A percentile compares a stretch with the other conserved stretches of the same genome.
Conservation (phyloP, 2,797 vertebrate species). For the Halcyon smyrnensis region DNA sequence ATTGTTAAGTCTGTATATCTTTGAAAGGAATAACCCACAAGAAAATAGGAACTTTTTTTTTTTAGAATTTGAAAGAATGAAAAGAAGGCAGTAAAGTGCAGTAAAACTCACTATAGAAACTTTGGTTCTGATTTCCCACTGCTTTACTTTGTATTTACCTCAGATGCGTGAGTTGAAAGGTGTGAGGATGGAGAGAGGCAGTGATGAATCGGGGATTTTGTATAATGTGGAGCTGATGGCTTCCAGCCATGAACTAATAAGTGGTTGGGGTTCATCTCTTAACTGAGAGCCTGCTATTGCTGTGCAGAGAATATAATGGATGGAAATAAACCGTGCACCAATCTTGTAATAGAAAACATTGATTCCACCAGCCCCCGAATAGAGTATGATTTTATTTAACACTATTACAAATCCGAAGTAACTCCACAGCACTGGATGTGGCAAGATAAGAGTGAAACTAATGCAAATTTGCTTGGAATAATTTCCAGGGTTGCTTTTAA, state of each 20-base stretch:
- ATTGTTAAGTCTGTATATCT: constrained; percentile 56
- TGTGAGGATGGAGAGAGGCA: constrained; percentile 19
- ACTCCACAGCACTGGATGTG: background rate
- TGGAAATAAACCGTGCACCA: constrained; percentile 23
- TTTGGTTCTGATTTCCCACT: constrained; percentile 38
- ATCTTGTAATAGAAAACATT: constrained; percentile 16
- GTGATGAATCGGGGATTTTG: constrained; percentile 31
- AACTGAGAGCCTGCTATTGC: constrained; percentile 40
- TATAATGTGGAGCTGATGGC: constrained; percentile 55
- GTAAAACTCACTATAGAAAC: constrained; percentile 30
- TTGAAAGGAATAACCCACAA: constrained; percentile 12
- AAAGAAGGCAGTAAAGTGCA: background rate
- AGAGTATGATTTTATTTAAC: background rate
- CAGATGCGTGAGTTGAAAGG: constrained; percentile 1
- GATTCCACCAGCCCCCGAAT: background rate
- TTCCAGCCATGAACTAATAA: constrained; percentile 67
- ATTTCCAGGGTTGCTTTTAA: background rate
- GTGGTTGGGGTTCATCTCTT: constrained; percentile 46
- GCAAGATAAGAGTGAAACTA: background rate
- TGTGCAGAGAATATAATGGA: background rate
- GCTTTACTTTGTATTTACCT: constrained; percentile 50
- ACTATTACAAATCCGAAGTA: background rate
- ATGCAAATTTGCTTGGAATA: background rate
- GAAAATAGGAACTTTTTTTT: constrained; percentile 33
- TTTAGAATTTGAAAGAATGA: background rate